Evolutionary conservation across 2,113 vertebrate species (phyloP).

Genomic region (Lichenostomus cassidix): DNA sequence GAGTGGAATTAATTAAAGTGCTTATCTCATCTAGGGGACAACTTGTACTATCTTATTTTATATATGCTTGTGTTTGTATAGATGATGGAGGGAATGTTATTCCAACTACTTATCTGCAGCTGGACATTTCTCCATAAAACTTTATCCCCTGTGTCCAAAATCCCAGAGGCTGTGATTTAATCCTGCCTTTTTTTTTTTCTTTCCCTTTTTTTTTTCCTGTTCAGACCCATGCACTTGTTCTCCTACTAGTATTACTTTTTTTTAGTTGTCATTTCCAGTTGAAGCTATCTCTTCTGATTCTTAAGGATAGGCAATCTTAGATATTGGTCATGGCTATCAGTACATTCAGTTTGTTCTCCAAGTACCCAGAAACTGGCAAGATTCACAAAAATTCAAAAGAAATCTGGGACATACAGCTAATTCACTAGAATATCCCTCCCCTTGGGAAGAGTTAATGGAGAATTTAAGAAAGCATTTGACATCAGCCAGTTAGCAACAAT

Average conservation of each 20-base stretch:
- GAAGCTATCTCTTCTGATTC: background rate
- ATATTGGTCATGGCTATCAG: background rate
- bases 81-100: background rate
- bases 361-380: background rate
- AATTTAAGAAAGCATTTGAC: background rate
- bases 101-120: background rate
- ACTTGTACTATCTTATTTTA: background rate
- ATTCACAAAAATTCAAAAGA: background rate
- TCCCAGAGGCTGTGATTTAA: background rate
- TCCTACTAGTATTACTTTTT: background rate
- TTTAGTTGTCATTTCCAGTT: background rate
- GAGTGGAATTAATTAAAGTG: background rate
- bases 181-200: rapidly evolving
- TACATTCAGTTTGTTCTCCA: background rate
- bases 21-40: background rate
- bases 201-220: background rate
- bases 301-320: background rate
- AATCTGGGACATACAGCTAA: background rate
- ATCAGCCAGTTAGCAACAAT: background rate
- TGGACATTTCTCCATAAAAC: background rate
- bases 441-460: background rate
- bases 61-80: background rate
- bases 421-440: background rate
- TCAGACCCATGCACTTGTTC: background rate
- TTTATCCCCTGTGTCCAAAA: background rate